Evolutionary conservation across 2,888 invertebrate genomes (phyloP), one percentile per base, ranked within the genome.

Genomic region (Eupithecia vulgata): DNA sequence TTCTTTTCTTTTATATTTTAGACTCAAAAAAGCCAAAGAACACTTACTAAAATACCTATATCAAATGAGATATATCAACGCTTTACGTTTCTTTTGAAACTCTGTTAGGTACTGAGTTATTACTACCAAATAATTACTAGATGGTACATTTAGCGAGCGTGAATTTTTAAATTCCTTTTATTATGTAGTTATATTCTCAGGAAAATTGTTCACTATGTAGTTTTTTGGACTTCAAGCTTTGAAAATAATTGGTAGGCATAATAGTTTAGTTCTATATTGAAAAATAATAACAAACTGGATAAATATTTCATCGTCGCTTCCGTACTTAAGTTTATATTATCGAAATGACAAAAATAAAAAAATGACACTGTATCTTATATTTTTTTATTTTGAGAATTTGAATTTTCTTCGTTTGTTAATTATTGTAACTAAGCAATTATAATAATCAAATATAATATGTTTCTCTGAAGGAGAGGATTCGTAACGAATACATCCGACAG

Each of bases 151-250:
- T 48, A 48, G n/a, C 10, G n/a, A 48, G 48, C 48, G n/a, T 48
- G 48, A n/a, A n/a, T 45, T 82, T 84, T 79, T 78, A 80, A 83
- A 84, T 84, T 83, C 82, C 79, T 73, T 74, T 59, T 59, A 59
- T 30, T 59, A 13, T 30, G 30, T 78, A 80, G 62, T 67, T 73
- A 69, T 76, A 79, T 81, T 85, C 82, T 85, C 79, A 81, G 78
- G 81, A 81, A 82, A 79, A 84, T 81, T 80, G 78, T 79, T 74
- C 70, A 52, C 59, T 37, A 59, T 61, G 61, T 68, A 73, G 72
- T 77, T 76, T 70, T 77, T 76, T 37, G 5, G 8, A 76, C 78
- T 80, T 81, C 71, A 37, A 45, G 17, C 65, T 80, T 68, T 70
- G 68, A 80, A 82, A 80, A 80, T 80, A 79, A 17, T 6, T 45